Base-by-base conservation (phyloP, 2,113 vertebrate species). In the Fregata magnificens region DNA sequence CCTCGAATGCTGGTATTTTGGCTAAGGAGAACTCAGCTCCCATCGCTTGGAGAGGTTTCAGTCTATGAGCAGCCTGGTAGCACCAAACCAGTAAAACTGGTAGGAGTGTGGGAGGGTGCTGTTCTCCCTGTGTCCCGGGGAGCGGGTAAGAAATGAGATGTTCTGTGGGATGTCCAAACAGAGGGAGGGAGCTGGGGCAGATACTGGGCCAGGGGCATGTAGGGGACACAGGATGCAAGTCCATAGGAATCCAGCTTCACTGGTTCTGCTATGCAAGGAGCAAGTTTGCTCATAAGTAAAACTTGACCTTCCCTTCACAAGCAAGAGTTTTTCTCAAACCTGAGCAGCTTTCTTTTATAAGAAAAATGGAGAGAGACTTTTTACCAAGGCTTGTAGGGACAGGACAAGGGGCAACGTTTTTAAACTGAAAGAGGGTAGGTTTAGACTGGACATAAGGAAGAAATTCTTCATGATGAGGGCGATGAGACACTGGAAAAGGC, bases 1-100 rank as follows among this genome's bases (percentile, higher is more conserved):
- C 26, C 49, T 36, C 3, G 3, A 79, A 53, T 29, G 38, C 25
- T 78, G 65, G 11, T 38, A 5, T 25, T 87, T 26, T 52, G 52
- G 26, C 38, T 63, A 58, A 63, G 90, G 28, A 72, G 13, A 58
- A 44, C 66, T 80, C 66, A 94, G 82, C 47, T 92, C 47, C 38
- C 66, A 19, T 5, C 0, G 3, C 32, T n/a, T 34, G 0, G 2
- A 8, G 14, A 71, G n/a, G 38, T 42, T 87, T 45, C 70, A 70
- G 45, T 22, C 76, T n/a, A 2, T 9, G 36, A 71, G 69, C 55
- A 58, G 38, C 34, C 31, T 18, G 28, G 62, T 1, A 70, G 69
- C 90, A 87, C n/a, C 70, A 88, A 96, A 93, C 61, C 82, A 91
- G 90, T 59, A 74, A 25, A 90, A 96, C 66, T 61, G 72, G 93